phyloP scores from a whole-genome alignment of 2,113 vertebrate genomes.

The Callithrix jacchus region DNA sequence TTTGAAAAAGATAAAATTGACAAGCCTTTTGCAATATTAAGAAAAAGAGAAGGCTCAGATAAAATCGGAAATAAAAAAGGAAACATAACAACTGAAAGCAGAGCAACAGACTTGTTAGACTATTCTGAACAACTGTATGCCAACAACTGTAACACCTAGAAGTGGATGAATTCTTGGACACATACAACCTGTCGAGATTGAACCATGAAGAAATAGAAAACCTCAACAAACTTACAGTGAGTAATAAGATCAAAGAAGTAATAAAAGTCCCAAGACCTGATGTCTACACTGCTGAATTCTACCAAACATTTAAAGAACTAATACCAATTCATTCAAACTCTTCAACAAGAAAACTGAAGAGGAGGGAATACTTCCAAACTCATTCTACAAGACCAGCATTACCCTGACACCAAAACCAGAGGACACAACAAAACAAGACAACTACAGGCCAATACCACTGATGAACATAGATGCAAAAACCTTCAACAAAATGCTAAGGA shows the following conservation, averaged over 20 bases:
- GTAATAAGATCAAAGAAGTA: not conserved
- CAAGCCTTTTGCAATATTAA: not conserved
- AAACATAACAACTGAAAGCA: not conserved
- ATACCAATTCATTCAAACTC: not conserved
- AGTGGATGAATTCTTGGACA: not conserved
- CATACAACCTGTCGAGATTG: not conserved
- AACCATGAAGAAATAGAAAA: not conserved
- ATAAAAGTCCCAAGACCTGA: not conserved
- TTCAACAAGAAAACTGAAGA: not conserved
- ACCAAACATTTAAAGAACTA: not conserved
- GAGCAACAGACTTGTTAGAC: not conserved
- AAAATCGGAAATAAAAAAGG: not conserved
- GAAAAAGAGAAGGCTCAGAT: not conserved
- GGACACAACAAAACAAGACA: not conserved
- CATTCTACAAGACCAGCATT: not conserved
- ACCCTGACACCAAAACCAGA: not conserved
- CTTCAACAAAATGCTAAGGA: not conserved
- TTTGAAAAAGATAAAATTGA: not conserved
- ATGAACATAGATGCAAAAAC: not conserved
- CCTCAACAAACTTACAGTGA: not conserved
- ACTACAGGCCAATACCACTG: not conserved
- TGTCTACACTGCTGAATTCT: not conserved
- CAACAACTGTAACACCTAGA: not conserved
- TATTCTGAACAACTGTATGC: not conserved
- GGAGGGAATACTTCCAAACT: not conserved